Evolutionary conservation across 1,140 invertebrate genomes (phyloP), one percentile per base, ranked within the genome.

Genomic region (Cydia fagiglandana): DNA sequence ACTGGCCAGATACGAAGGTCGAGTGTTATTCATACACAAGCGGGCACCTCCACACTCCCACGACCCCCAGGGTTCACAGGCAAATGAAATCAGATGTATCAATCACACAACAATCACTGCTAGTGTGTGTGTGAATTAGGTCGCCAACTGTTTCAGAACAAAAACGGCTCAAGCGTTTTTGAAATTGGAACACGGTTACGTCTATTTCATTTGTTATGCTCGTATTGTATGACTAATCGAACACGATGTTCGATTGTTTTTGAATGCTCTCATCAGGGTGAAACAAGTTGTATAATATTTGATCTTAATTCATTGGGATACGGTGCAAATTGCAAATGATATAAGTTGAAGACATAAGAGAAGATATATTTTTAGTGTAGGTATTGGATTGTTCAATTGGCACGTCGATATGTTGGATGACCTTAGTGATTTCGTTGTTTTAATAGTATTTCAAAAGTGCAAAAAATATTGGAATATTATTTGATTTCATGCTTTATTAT

Each of bases 61-160:
- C 82, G 85, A 86, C 86, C 85, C 81, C 76, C 64, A 79, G 84
- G 84, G 85, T 85, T 86, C 80, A 82, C 84, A 81, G 79, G 83
- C 87, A 87, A 86, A 87, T 86, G 85, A 85, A 87, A 87, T 89
- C 85, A 86, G 86, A 83, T 81, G 87, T 80, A 89, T 89, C 87
- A 89, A 89, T 88, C 86, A 86, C 81, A 80, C 76, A 81, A 84
- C 83, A 84, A 83, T 84, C 80, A 81, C 76, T 75, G 73, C 64
- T 76, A 79, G 68, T 77, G 77, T 79, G 81, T 77, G 66, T 77
- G 70, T 74, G 64, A 70, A 75, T 75, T 73, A 74, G 75, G 38
- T 78, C 73, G 77, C 56, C n/a, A 61, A 61, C 9, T 7, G n/a
- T 24, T 24, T 56, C 2, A 24, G n/a, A 61, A 61, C 0, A 61